Percentiles rank a stretch among this genome's conserved stretches.
Evolutionary conservation across 1,140 invertebrate species (phyloP).

Genomic region (Drosophila sucinea): DNA sequence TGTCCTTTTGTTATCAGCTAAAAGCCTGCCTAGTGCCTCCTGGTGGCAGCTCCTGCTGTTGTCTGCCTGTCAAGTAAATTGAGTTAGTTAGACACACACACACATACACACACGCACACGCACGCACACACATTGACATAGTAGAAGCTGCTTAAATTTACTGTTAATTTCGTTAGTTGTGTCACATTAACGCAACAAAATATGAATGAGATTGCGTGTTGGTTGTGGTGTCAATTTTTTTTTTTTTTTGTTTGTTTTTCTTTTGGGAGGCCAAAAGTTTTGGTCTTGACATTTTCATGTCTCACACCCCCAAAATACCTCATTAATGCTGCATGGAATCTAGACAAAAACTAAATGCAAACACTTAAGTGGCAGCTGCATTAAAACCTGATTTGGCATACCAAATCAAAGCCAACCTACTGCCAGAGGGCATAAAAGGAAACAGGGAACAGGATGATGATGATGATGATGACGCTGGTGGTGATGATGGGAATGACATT

Average conservation of each 20-base stretch:
- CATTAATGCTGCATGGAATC: conserved; percentile 56
- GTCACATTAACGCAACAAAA: conserved; percentile 62
- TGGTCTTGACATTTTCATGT: background rate
- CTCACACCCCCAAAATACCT: background rate
- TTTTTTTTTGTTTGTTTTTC: no score
- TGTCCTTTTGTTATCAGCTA: conserved; percentile 54
- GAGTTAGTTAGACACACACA: conserved; percentile 47
- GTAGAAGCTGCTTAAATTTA: conserved; percentile 67
- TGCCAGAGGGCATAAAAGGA: background rate
- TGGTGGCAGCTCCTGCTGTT: conserved; percentile 37
- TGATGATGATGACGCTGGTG: no score
- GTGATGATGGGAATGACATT: conserved; percentile 29
- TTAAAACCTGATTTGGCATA: conserved; percentile 52
- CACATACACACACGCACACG: background rate
- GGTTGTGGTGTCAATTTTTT: background rate
- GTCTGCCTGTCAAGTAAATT: conserved; percentile 49
- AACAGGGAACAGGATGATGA: background rate
- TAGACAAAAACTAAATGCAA: conserved; percentile 43
- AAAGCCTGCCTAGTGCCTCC: background rate
- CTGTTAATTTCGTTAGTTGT: conserved; percentile 73
- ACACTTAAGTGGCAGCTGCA: conserved; percentile 48
- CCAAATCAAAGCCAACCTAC: conserved; percentile 39
- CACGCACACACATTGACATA: conserved; percentile 28
- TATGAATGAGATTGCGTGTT: conserved; percentile 26
- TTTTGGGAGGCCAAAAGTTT: background rate